Evolutionary conservation across 2,113 vertebrate genomes (phyloP).

Genomic region (Choloepus hoffmanni): DNA sequence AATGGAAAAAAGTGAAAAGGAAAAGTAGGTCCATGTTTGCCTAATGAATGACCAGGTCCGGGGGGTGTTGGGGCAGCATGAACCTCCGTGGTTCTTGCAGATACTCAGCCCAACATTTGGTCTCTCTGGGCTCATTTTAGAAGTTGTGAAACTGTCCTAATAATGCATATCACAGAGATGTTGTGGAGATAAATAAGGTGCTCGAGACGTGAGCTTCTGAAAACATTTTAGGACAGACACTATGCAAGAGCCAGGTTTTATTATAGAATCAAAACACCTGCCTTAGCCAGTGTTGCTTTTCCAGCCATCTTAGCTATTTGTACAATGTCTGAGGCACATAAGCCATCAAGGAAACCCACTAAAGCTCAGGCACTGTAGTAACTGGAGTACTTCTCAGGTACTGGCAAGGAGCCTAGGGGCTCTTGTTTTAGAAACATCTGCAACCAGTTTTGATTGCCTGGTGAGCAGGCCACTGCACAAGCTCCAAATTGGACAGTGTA

Average conservation of each 20-base stretch:
- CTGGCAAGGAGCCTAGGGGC: background rate
- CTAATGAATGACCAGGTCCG: background rate
- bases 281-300: background rate
- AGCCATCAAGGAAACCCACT: background rate
- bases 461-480: background rate
- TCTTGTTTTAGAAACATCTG: background rate
- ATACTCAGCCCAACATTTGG: background rate
- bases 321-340: slow-evolving; percentile 6
- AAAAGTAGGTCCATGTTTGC: slow-evolving; percentile 48
- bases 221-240: background rate
- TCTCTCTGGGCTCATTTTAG: background rate
- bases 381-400: background rate
- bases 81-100: background rate
- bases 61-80: background rate
- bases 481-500: no score
- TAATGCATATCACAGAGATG: background rate
- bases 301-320: background rate
- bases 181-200: background rate
- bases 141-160: background rate
- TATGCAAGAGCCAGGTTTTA: background rate
- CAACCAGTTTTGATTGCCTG: background rate
- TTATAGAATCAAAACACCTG: background rate
- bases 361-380: background rate
- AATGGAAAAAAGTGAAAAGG: slow-evolving; percentile 1
- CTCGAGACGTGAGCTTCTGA: background rate